A percentile compares a stretch with the other conserved stretches of the same genome.
Evolutionary conservation across 2,113 vertebrate genomes (phyloP).

Genomic region (Enhydra lutris): DNA sequence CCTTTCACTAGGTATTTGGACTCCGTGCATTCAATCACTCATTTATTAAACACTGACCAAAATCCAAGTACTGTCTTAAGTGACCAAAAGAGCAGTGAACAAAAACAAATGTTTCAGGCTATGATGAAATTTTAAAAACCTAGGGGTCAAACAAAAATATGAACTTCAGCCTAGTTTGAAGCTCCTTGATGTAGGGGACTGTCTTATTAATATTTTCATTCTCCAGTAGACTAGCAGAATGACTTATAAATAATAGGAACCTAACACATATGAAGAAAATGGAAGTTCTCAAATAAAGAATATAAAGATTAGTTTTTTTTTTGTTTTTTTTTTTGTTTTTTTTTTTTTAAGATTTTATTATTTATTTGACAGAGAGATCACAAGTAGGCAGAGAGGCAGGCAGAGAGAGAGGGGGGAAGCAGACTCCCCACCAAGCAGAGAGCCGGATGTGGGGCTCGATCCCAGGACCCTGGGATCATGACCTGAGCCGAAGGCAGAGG

Average conservation of each 20-base stretch:
- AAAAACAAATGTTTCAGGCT: not conserved
- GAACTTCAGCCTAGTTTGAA: not conserved
- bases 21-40: not conserved
- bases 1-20: not conserved
- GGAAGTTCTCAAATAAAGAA: not conserved
- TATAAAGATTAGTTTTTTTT: not conserved
- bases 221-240: not conserved
- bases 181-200: not conserved
- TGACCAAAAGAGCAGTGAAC: not conserved
- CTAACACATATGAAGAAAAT: not conserved
- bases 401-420: no score
- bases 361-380: no score
- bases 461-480: no score
- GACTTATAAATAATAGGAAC: not conserved
- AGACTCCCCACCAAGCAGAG: no score
- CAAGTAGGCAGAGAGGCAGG: no score
- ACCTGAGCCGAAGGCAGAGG: no score
- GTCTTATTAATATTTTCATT: not conserved
- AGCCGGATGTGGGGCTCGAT: no score
- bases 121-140: not conserved
- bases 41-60: not conserved
- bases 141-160: not conserved
- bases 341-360: no score
- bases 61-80: not conserved
- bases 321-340: no score